These are phyloP conservation scores for Tichodroma muraria DNA, from an alignment of 2,113 vertebrate genomes.

Conservation along the genomic window DNA sequence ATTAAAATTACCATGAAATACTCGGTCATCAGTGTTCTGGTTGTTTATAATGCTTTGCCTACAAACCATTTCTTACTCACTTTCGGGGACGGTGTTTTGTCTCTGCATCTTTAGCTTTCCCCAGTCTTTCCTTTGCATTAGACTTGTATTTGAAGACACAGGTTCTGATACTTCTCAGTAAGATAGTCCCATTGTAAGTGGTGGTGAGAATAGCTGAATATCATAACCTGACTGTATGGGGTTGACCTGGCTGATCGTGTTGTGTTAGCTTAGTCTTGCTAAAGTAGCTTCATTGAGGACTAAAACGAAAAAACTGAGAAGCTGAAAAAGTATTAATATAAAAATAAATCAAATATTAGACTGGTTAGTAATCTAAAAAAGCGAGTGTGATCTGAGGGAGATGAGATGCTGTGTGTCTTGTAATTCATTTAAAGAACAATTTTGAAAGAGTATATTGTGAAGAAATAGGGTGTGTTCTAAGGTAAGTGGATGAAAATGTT, in stretches of 20 bases:
- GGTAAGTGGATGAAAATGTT: neutral
- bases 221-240: neutral
- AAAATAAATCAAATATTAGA: neutral
- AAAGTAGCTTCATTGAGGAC: neutral
- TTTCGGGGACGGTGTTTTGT: neutral
- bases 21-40: neutral
- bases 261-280: neutral
- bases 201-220: neutral
- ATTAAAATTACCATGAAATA: neutral
- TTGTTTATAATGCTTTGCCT: neutral
- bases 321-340: neutral
- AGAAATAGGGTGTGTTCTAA: neutral
- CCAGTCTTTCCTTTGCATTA: neutral
- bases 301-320: neutral
- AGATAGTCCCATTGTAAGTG: neutral
- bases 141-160: neutral
- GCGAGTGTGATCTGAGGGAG: neutral
- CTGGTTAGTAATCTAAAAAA: neutral
- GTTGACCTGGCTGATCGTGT: neutral
- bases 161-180: neutral
- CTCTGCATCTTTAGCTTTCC: neutral
- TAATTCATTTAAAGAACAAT: neutral
- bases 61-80: neutral
- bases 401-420: neutral
- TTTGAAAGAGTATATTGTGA: neutral